Base-by-base conservation (phyloP, 2,113 vertebrate genomes). In the Oreochromis niloticus region DNA sequence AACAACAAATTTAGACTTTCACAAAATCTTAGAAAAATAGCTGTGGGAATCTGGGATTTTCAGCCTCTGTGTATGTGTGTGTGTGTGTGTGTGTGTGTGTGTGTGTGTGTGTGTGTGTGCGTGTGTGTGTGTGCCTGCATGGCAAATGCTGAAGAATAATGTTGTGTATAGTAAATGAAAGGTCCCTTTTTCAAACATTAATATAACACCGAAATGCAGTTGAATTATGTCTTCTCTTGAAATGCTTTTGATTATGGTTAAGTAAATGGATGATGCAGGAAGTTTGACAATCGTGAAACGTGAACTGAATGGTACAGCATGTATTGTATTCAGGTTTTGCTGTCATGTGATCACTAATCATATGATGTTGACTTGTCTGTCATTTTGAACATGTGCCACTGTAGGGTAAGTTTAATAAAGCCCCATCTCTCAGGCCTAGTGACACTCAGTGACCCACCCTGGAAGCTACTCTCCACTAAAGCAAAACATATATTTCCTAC, bases 1-100 rank as follows among this genome's bases (percentile, higher is more conserved):
- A 52, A 19, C 30, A 66, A 22, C 17, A 46, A 56, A 75, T 75
- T 48, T 48, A 19, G 43, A 16, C 24, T 75, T 30, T 30, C 24
- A 75, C 71, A 48, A 75, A 75, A 48, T 32, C 43, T 19, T 48
- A 12, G 68, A 75, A 75, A 75, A 75, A 48, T 75, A 75, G 41
- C 68, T 75, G 9, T 17, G 14, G 68, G 68, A 75, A 48, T 46
- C 68, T 27, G 39, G 41, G 68, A 46, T 17, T 73, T 71, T 46
- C 66, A 9, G 39, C n/a, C 8, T 32, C 16, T 63, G 32, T 66
- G 61, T 24, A 10, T 39, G 32, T 63, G 6, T 12, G 32, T 34
- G 59, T 36, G 16, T 6, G 17, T 61, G 57, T 32, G 27, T 61
- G 27, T 30, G 24, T 30, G 56, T 46, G 27, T 30, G 56, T 57